Base-by-base conservation (phyloP, 2,113 vertebrate species). In the Gadus chalcogrammus region DNA sequence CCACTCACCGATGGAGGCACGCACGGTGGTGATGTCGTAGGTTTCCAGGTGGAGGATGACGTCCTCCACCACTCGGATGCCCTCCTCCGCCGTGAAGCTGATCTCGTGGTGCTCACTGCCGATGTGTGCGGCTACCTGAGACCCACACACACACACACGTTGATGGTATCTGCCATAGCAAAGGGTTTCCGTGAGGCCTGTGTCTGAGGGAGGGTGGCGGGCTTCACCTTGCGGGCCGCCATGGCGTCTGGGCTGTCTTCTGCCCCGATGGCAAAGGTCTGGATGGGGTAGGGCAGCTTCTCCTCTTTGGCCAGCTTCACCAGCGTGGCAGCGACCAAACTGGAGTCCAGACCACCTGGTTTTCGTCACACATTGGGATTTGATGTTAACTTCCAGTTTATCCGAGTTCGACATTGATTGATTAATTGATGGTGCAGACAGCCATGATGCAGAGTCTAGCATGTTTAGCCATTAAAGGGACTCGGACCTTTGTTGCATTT, bases 61-160 rank as follows among this genome's bases (percentile, higher is more conserved):
- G 0, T 98, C 93, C 53, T 97, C 90, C 48, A 98, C 64, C 18
- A 83, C 94, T 70, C 93, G 91, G 85, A 98, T 93, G 13, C 95
- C 96, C 77, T 98, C 96, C 79, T 99, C 95, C 1, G 92, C 89
- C 9, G 90, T 93, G 85, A 99, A 97, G 62, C 88, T 92, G 31
- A 99, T 93, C 87, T 96, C 95, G 9, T 98, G 94, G 80, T 99
- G 97, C 42, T 99, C 95, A 3, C 95, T 97, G 69, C 94, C 94
- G 58, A 98, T 95, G 79, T 95, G 84, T 42, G 89, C 83, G 22
- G 96, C 94, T 63, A 99, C 96, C 97, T 99, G 82, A 76, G 0
- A 28, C 0, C 71, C 55, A 12, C 27, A 48, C 12, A 48, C 42
- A 48, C 42, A 48, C 42, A 48, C 42, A 48, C 42, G 2, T 35